Conservation (phyloP, 2,113 vertebrate species). For the Hirundichthys speculiger region DNA sequence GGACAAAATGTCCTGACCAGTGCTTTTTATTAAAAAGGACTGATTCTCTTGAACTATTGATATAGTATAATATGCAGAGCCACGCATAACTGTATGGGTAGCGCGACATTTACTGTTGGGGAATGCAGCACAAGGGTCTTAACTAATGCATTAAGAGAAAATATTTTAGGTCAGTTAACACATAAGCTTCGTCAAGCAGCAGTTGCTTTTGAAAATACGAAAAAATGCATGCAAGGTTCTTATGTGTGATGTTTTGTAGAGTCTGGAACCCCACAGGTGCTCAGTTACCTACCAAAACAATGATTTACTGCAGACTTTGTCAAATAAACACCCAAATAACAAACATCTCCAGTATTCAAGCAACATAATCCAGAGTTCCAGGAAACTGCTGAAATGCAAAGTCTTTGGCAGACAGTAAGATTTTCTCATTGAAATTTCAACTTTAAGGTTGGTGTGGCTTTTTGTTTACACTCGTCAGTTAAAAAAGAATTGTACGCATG, state of each 20-base stretch:
- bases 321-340: conserved; percentile 24
- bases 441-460: conserved; percentile 12
- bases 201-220: not conserved
- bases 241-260: conserved; percentile 10
- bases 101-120: not conserved
- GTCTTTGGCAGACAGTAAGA: conserved; percentile 1
- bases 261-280: conserved; percentile 24
- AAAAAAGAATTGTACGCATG: conserved; percentile 15
- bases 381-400: conserved; percentile 30
- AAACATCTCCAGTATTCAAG: conserved; percentile 33
- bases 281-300: conserved; percentile 36
- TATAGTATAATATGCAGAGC: conserved; percentile 22
- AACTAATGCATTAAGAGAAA: not conserved
- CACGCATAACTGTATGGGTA: conserved; percentile 9
- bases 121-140: conserved; percentile 3
- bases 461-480: conserved; percentile 30
- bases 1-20: not conserved
- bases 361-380: conserved; percentile 43
- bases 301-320: conserved; percentile 29
- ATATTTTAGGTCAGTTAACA: not conserved
- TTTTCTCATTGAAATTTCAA: conserved; percentile 2
- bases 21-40: not conserved
- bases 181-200: not conserved
- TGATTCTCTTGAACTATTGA: conserved; percentile 10
- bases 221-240: not conserved